Base-by-base conservation (phyloP, 2,888 invertebrate species). In the Oxyteleia sp. region DNA sequence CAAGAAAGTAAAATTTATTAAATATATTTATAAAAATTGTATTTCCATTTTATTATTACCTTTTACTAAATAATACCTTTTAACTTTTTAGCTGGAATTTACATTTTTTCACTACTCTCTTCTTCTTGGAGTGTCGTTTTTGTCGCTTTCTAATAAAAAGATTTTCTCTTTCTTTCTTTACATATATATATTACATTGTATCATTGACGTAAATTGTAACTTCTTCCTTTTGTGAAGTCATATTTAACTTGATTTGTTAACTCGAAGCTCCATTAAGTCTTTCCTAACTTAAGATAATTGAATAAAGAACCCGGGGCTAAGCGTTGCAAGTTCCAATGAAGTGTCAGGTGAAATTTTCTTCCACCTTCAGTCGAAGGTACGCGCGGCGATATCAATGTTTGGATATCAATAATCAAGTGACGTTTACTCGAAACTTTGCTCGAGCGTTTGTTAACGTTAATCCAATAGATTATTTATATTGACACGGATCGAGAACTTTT, bases 231-330 rank as follows among this genome's bases (percentile, higher is more conserved):
- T 66, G 49, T 43, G 20, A 71, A 74, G 72, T 68, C 72, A 61
- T 80, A 74, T 74, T 80, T 68, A 74, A 80, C 68, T 80, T 68
- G 45, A 53, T 68, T 53, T 53, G 80, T 80, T 74, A 74, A 80
- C 66, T 74, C 15, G 61, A 49, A 81, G 68, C 74, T 81, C 69
- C 55, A 47, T 74, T 74, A 74, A 81, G 63, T 41, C 35, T 61
- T 68, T 61, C 68, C 47, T 68, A 81, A 81, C 61, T 81, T 66
- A 43, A 61, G 81, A 53, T 61, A 81, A 74, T 74, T 68, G 74
- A 81, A 74, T 81, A 61, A 81, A 74, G 68, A 68, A 66, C 64
- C 57, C 41, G 72, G 23, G 53, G 66, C 66, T 80, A 80, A 74
- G 72, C 23, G 26, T 57, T 18, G 45, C 66, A 69, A 71, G 64